Evolutionary conservation across 2,113 vertebrate genomes (phyloP), one percentile per base, ranked within the genome.

Genomic region (Campylomormyrus tamandua): DNA sequence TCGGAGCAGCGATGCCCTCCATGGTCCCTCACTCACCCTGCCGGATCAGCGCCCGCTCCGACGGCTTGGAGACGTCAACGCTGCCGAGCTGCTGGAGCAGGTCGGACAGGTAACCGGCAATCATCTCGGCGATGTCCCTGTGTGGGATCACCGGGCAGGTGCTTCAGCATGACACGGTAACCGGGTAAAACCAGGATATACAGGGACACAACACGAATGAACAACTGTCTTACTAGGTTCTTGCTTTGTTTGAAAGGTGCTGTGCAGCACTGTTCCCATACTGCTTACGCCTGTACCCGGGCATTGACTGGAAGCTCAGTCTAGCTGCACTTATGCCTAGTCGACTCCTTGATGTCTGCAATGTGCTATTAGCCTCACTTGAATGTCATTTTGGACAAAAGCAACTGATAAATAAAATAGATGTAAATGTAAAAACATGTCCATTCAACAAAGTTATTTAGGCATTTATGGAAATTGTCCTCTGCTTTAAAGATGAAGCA

Each of bases 61-160:
- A 95, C 0, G 98, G 98, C 86, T 96, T 98, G 89, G 96, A 94
- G 0, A 94, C 91, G 0, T 97, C 97, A 88, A 99, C 92, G 0
- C 93, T 94, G 5, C 93, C 95, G 53, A 99, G 94, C 92, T 99
- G 98, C 94, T 96, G 95, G 80, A 99, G 90, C 96, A 99, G 93
- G 83, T 99, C 98, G 0, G 93, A 93, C 15, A 99, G 93, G 92
- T 98, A 94, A 90, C 91, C 90, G 24, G 95, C 96, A 0, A 93
- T 6, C 0, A 94, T 90, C 35, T 98, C 97, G 0, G 35, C 84
- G 0, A 53, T 2, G 87, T 98, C 97, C 46, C 93, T 96, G 91
- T 3, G 53, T 10, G 3, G 46, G 42, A 1, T 0, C 35, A 19
- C 88, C 24, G 80, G 19, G 35, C 0, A 53, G 58, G 27, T 10